A percentile compares a stretch with the other conserved stretches of the same genome.
Conservation (phyloP, 2,113 vertebrate species). For the Hylia prasina region DNA sequence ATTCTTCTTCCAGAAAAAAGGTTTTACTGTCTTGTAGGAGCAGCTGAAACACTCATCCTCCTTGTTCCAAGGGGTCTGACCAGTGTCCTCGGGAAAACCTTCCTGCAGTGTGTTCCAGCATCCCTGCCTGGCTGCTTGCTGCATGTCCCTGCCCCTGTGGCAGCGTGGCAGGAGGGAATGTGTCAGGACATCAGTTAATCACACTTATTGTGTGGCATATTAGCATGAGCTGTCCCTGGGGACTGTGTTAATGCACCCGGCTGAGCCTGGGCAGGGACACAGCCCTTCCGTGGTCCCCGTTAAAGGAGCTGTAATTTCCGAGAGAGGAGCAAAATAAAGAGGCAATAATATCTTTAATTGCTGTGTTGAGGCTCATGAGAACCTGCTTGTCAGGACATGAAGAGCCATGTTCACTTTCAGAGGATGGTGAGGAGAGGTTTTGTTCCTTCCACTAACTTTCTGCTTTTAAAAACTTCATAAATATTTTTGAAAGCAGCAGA, state of each 20-base stretch:
- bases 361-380: accelerated
- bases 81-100: neutral
- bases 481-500: neutral
- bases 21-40: neutral
- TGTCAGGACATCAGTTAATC: neutral
- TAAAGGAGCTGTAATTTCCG: neutral
- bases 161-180: neutral
- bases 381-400: neutral
- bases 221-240: neutral
- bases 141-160: neutral
- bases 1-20: neutral
- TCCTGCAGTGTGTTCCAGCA: accelerated
- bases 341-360: neutral
- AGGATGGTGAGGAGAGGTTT: neutral
- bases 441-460: neutral
- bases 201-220: neutral
- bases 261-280: neutral
- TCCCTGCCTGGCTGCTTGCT: neutral
- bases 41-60: neutral
- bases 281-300: neutral
- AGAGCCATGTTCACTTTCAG: neutral
- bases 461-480: neutral
- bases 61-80: neutral
- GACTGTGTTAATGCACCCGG: neutral
- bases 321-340: neutral